Percentiles rank a stretch among this genome's conserved stretches.
Evolutionary conservation across 2,797 vertebrate species (phyloP).

Genomic region (Enteromius thamalakanensis): DNA sequence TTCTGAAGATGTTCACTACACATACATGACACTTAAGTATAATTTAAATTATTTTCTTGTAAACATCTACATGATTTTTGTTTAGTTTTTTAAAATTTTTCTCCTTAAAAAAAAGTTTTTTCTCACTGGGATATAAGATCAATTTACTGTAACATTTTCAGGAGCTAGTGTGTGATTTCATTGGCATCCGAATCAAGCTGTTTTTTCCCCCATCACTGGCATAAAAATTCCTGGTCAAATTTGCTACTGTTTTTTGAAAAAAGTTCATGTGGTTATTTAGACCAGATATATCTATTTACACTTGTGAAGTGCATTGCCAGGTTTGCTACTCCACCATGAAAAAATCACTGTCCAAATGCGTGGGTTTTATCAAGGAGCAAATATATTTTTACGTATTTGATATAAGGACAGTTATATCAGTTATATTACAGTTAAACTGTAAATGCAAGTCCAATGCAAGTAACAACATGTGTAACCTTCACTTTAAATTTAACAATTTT

Average conservation of each 20-base stretch:
- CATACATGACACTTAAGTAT: slow-evolving; percentile 60
- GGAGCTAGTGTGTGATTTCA: background rate
- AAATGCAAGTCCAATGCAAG: too few species aligned
- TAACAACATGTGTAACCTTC: background rate
- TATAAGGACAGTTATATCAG: background rate
- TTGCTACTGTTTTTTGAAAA: background rate
- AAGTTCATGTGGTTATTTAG: background rate
- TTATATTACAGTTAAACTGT: too few species aligned
- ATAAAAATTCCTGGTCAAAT: background rate
- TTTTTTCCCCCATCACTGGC: background rate
- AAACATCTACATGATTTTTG: background rate
- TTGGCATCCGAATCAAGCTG: background rate
- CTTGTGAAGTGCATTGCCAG: too few species aligned
- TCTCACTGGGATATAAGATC: background rate
- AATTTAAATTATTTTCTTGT: slow-evolving; percentile 36
- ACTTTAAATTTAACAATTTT: background rate
- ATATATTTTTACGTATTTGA: background rate
- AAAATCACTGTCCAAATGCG: background rate
- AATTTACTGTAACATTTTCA: background rate
- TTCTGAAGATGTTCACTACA: slow-evolving; percentile 72
- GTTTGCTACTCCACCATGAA: background rate
- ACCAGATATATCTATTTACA: too few species aligned
- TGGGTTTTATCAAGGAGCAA: background rate
- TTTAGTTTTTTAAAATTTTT: background rate
- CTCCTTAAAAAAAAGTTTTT: background rate